Conservation (phyloP, 37 sponge, comb jelly and placozoan species). For the Halisarca cf. caerulea region DNA sequence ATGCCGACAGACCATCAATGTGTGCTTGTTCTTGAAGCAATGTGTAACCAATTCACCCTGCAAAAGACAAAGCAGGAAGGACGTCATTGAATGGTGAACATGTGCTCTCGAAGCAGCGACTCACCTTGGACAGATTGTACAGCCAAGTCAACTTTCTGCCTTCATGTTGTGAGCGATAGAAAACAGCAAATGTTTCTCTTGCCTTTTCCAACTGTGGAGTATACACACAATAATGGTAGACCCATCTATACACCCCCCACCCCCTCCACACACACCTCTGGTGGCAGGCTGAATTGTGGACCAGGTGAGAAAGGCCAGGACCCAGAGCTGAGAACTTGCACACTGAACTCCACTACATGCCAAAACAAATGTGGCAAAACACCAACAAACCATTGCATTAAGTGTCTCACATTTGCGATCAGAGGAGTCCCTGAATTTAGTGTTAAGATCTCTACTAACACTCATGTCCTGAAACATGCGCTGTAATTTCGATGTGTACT, state of each 20-base stretch:
- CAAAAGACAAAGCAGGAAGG: not conserved
- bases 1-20: conserved; percentile 82
- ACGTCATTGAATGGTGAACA: not conserved
- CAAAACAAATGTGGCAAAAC: not conserved
- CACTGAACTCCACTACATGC: conserved; percentile 85
- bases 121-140: conserved; percentile 83
- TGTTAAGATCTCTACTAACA: conserved; percentile 92
- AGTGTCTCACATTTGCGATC: not conserved
- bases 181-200: conserved; percentile 72
- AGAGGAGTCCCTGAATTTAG: conserved; percentile 71
- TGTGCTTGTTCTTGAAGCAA: conserved; percentile 89
- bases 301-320: conserved; percentile 96
- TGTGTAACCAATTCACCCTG: conserved; percentile 89
- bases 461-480: conserved; percentile 98
- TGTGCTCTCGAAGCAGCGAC: not conserved
- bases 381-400: not conserved
- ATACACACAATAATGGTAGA: not conserved
- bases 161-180: conserved; percentile 93
- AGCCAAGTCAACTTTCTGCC: conserved; percentile 97
- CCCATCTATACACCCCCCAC: too few relatives aligned
- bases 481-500: conserved; percentile 98
- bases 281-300: conserved; percentile 72
- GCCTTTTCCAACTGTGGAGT: conserved; percentile 70
- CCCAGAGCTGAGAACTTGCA: conserved; percentile 92
- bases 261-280: conserved; percentile 53